Conservation (phyloP, 2,888 invertebrate species). For the Halictus ligatus region DNA sequence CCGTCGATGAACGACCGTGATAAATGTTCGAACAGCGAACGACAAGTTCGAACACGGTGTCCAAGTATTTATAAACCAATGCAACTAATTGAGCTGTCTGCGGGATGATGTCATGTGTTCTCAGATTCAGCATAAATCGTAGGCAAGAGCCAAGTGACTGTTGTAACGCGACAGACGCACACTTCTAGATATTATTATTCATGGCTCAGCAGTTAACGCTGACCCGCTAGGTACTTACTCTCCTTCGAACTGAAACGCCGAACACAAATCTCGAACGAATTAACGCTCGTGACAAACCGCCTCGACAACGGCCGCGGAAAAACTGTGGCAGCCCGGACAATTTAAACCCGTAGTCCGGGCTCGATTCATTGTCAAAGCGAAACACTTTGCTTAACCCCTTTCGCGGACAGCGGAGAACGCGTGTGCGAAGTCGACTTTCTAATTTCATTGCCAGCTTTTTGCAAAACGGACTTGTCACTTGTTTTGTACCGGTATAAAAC, state of each 20-base stretch:
- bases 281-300: slow-evolving; percentile 12
- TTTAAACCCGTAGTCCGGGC: not conserved
- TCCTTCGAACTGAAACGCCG: slow-evolving; percentile 32
- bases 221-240: slow-evolving; percentile 36
- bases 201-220: slow-evolving; percentile 26
- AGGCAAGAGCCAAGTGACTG: slow-evolving; percentile 43
- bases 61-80: slow-evolving; percentile 41
- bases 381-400: not conserved
- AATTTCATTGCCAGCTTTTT: not conserved
- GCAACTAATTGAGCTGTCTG: slow-evolving; percentile 54
- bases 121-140: slow-evolving; percentile 56
- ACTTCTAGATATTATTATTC: slow-evolving; percentile 51
- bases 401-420: not conserved
- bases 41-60: slow-evolving; percentile 6
- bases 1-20: not conserved
- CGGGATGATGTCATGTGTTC: slow-evolving; percentile 52
- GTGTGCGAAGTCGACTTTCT: not conserved
- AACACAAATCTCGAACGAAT: slow-evolving; percentile 38
- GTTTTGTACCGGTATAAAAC: too few relatives aligned
- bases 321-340: not conserved
- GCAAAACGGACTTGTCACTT: not conserved
- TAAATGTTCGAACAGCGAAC: slow-evolving; percentile 6
- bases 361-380: not conserved
- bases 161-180: slow-evolving; percentile 42
- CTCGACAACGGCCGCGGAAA: not conserved